A percentile compares a stretch with the other conserved stretches of the same genome.
Evolutionary conservation across 1,140 invertebrate species (phyloP).

Genomic region (Armadillidium nasatum): DNA sequence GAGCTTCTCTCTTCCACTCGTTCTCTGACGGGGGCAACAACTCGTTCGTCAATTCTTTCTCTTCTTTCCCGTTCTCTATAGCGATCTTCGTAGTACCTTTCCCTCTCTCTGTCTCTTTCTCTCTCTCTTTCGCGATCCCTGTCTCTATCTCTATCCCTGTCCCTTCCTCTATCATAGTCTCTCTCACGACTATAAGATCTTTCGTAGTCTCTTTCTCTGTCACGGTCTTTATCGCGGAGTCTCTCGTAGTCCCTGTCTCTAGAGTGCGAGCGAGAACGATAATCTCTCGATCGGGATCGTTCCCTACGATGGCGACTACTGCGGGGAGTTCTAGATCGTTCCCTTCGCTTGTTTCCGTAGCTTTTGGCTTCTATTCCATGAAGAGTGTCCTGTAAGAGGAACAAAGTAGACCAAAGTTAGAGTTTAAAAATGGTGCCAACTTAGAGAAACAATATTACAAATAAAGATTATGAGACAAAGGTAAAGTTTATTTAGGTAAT

Average conservation of each 20-base stretch:
- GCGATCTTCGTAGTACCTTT: constrained; percentile 52
- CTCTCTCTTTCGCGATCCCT: constrained; percentile 22
- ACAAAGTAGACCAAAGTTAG: no score
- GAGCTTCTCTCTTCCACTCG: constrained; percentile 33
- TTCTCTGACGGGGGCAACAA: constrained; percentile 23
- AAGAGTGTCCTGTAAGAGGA: constrained; percentile 72
- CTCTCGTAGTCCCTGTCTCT: constrained; percentile 66
- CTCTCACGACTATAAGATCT: constrained; percentile 50
- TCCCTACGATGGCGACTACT: constrained; percentile 49
- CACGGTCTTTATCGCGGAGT: constrained; percentile 60
- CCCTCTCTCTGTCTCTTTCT: neutral
- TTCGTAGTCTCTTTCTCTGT: constrained; percentile 63
- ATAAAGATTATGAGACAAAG: no score
- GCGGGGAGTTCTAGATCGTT: constrained; percentile 50
- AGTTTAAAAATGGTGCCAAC: no score
- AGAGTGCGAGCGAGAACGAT: constrained; percentile 60
- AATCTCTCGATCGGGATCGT: constrained; percentile 50
- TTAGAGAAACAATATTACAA: no score
- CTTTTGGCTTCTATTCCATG: constrained; percentile 95
- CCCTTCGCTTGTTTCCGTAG: constrained; percentile 67
- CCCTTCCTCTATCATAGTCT: constrained; percentile 50
- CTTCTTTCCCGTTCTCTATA: constrained; percentile 50
- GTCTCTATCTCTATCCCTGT: constrained; percentile 47
- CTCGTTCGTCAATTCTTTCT: constrained; percentile 38
- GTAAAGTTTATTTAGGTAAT: no score